Evolutionary conservation across 2,113 vertebrate species (phyloP), one percentile per base, ranked within the genome.

Genomic region (Pardalotus punctatus): DNA sequence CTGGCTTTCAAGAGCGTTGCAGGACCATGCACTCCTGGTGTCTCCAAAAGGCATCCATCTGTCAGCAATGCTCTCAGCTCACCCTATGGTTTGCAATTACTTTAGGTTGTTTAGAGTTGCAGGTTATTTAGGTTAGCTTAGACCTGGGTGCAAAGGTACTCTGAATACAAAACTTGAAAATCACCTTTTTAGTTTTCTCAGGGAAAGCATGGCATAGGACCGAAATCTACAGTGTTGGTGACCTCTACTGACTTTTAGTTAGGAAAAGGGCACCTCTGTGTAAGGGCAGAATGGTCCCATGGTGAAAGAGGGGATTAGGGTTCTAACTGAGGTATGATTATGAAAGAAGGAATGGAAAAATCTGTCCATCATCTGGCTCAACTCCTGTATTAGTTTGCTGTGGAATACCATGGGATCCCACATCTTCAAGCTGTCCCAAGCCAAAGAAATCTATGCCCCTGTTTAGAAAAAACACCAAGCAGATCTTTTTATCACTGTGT

Each of bases 1-100:
- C 64, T 93, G 86, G 11, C 85, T 94, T 76, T 90, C 80, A 70
- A 94, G 88, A 86, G 47, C 78, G 24, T 90, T 81, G 35, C 48
- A 83, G 85, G 79, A 78, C 74, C n/a, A 24, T 0, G 0, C 10
- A 47, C 25, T 43, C 56, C 15, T 17, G 13, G 3, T 21, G 18
- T 70, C 60, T 90, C 76, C 12, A 5, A 74, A 42, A 88, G 40
- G 14, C 54, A 11, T 81, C 48, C 48, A 51, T 92, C 76, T 95
- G 83, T 81, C 79, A 50, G 31, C 36, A 67, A 65, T 15, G 23
- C 47, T 88, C 20, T n/a, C 45, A 87, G 86, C 45, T 96, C 65
- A 66, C 40, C 28, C 36, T 10, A 19, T 82, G 66, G 35, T 31
- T 93, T 76, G 40, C 61, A 73, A 48, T 84, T 53, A 48, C 57